Conservation (phyloP, 2,888 invertebrate genomes). For the Myopa tessellatipennis region DNA sequence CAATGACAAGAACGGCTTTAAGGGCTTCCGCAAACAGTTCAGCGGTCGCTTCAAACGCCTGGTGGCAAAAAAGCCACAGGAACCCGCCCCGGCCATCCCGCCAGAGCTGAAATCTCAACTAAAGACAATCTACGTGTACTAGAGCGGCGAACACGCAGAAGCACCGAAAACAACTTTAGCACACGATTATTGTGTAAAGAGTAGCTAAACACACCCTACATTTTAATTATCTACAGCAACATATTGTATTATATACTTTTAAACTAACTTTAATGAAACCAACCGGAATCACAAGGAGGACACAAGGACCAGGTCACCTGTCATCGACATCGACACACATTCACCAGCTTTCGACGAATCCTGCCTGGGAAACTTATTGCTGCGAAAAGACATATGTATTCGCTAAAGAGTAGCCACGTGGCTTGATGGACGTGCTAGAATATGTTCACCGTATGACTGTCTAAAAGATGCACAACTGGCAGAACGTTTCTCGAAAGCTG, state of each 20-base stretch:
- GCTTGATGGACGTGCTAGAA: constrained; percentile 36
- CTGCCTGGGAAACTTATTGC: constrained; percentile 33
- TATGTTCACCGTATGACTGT: not conserved
- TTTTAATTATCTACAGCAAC: constrained; percentile 43
- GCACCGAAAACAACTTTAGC: constrained; percentile 19
- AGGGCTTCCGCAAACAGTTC: constrained; percentile 86
- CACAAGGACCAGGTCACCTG: not conserved
- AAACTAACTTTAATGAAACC: constrained; percentile 34
- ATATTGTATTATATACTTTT: constrained; percentile 45
- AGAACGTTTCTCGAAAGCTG: not conserved
- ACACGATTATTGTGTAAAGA: constrained; percentile 6
- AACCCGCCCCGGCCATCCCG: constrained; percentile 85
- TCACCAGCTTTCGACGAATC: constrained; percentile 4
- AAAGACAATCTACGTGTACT: constrained; percentile 90
- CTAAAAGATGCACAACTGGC: not conserved
- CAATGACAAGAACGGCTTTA: constrained; percentile 78
- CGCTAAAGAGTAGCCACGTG: constrained; percentile 43
- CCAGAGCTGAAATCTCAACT: constrained; percentile 88
- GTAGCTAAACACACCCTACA: constrained; percentile 37
- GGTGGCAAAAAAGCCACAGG: constrained; percentile 82
- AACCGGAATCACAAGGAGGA: not conserved
- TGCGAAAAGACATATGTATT: constrained; percentile 52
- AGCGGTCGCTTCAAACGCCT: constrained; percentile 88
- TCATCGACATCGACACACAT: not conserved
- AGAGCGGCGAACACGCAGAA: constrained; percentile 44